These are phyloP conservation scores for Menura novaehollandiae DNA, from an alignment of 2,113 vertebrate species.

Conservation along the genomic window DNA sequence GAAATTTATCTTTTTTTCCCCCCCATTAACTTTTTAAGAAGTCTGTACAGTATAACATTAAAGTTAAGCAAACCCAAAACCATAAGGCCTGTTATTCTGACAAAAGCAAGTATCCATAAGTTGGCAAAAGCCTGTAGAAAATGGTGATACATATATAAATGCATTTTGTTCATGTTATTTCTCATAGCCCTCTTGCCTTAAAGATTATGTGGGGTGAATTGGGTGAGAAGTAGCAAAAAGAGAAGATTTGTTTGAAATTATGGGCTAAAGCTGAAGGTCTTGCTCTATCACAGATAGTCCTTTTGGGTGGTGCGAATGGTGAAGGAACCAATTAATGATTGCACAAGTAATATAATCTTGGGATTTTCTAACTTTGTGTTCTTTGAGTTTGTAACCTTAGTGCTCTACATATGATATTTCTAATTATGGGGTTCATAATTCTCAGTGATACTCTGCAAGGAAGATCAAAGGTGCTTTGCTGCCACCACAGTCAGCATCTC, in stretches of 20 bases:
- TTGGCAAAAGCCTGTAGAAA: neutral
- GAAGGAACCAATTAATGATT: neutral
- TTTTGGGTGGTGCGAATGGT: neutral
- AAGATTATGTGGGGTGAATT: neutral
- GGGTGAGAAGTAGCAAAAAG: neutral
- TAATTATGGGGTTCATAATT: slow-evolving; percentile 37
- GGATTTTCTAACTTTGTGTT: neutral
- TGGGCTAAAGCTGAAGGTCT: neutral
- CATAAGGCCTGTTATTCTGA: neutral
- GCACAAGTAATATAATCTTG: neutral
- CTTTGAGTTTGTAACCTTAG: neutral
- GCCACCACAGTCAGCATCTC: neutral
- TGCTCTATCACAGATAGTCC: neutral
- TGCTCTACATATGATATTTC: neutral
- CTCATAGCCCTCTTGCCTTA: neutral
- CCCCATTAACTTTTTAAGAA: neutral
- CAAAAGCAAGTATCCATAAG: neutral
- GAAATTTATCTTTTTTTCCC: neutral
- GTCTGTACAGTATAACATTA: neutral
- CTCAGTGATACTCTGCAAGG: slow-evolving; percentile 6
- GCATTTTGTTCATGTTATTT: neutral
- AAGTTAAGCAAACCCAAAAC: neutral
- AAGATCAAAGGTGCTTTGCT: slow-evolving; percentile 42
- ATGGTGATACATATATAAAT: neutral
- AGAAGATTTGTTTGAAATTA: neutral